Evolutionary conservation across 2,888 invertebrate genomes (phyloP), one percentile per base, ranked within the genome.

Genomic region (Biston stratarius): DNA sequence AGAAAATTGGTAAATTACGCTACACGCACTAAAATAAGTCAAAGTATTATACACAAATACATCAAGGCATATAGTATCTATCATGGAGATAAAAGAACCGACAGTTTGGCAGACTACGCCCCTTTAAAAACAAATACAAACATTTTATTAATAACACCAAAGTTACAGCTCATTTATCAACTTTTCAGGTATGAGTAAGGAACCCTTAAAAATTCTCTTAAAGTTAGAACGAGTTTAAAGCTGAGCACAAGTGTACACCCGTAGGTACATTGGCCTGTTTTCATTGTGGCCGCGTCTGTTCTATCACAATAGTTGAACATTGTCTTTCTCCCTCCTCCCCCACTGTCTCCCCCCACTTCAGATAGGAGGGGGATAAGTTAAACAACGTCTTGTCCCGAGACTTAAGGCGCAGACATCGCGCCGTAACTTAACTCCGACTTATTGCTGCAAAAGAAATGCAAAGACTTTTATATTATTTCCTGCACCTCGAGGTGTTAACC

Each of bases 271-370:
- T 63, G 71, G 61, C 64, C 67, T 73, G 73, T 70, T 71, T 72
- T 70, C 73, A 73, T 72, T 73, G 71, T 65, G 68, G 64, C 64
- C 47, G 61, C 71, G 71, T 71, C 72, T 70, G 69, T 59, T 66
- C 72, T 72, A 70, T 73, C 70, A 70, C 71, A 72, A 73, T 73
- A 73, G 69, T 73, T 70, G 67, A 66, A 66, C 66, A 60, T 57
- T 61, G 61, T 70, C 72, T 72, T 71, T 63, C 14, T 52, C 66
- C 60, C 69, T 64, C 61, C 48, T 48, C 48, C 62, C 24, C 58
- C 34, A 38, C 33, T 9, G 15, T 48, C 48, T 15, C 51, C 60
- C 56, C 56, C 55, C 48, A 34, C 59, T 59, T 40, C 62, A 34
- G 59, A 67, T 58, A 59, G 44, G 45, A 49, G 45, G 45, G 64